Conservation (phyloP, 2,888 invertebrate genomes). For the Mesochorus sp. region DNA sequence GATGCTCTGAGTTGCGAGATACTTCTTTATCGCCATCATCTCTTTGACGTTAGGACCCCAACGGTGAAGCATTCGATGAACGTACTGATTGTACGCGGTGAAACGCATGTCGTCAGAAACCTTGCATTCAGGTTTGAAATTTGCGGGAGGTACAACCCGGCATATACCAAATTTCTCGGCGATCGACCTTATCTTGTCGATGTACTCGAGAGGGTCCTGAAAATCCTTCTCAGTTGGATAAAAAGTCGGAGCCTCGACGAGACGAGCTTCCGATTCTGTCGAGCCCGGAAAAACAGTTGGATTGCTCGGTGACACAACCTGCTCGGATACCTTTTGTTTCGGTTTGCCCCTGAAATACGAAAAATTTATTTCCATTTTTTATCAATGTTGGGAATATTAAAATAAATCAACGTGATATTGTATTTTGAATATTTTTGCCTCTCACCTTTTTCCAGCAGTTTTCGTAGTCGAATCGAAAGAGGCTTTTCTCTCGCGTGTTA, state of each 20-base stretch:
- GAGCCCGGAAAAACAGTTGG: conserved; percentile 73
- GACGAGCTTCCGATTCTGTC: conserved; percentile 80
- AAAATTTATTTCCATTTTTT: not conserved
- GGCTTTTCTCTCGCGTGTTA: conserved; percentile 71
- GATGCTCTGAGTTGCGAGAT: conserved; percentile 90
- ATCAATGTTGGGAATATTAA: not conserved
- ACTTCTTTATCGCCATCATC: conserved; percentile 92
- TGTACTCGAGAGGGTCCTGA: conserved; percentile 91
- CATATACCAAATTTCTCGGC: conserved; percentile 94
- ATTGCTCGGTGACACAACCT: conserved; percentile 69
- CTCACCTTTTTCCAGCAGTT: conserved; percentile 71
- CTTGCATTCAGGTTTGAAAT: conserved; percentile 91
- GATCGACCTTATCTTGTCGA: conserved; percentile 89
- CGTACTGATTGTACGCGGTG: conserved; percentile 94
- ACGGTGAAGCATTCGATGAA: conserved; percentile 92
- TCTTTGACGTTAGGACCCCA: conserved; percentile 95
- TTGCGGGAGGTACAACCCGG: conserved; percentile 91
- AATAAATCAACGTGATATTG: not conserved
- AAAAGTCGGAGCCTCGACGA: conserved; percentile 91
- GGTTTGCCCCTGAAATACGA: conserved; percentile 67
- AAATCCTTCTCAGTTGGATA: conserved; percentile 93
- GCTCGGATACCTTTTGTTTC: conserved; percentile 46
- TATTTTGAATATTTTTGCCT: not conserved
- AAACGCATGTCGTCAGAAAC: conserved; percentile 93
- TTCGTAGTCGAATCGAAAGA: conserved; percentile 72